Evolutionary conservation across 2,888 invertebrate genomes (phyloP).

Genomic region (Molanna angustata): DNA sequence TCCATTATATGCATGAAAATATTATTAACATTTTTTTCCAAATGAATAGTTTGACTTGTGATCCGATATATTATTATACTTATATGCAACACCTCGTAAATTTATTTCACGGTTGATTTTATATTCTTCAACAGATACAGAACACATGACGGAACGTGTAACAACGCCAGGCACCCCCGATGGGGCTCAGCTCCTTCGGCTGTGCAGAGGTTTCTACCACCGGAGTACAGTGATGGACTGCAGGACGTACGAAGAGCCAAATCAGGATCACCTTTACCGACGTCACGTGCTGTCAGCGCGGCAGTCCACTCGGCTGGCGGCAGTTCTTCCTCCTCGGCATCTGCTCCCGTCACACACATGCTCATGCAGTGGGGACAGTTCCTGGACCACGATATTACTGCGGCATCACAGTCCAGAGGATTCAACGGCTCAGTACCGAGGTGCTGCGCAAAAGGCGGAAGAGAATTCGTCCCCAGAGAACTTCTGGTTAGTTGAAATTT

Average conservation of each 20-base stretch:
- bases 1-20: too few species aligned
- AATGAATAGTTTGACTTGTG: too few species aligned
- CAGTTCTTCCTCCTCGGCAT: slow-evolving; percentile 50
- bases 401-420: slow-evolving; percentile 71
- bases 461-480: slow-evolving; percentile 58
- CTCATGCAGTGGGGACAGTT: slow-evolving; percentile 93
- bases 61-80: background rate
- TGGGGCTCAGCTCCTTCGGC: slow-evolving; percentile 83
- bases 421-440: slow-evolving; percentile 77
- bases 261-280: slow-evolving; percentile 64
- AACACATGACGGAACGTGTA: slow-evolving; percentile 86
- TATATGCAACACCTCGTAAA: too few species aligned
- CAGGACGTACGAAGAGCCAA: slow-evolving; percentile 56
- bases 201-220: slow-evolving; percentile 75
- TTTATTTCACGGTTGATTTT: too few species aligned
- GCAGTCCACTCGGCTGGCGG: slow-evolving; percentile 54
- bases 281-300: slow-evolving; percentile 72
- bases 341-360: slow-evolving; percentile 69
- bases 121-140: slow-evolving; percentile 60
- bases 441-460: slow-evolving; percentile 66
- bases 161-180: slow-evolving; percentile 72
- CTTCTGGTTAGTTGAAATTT: slow-evolving; percentile 52
- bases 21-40: too few species aligned
- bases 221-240: slow-evolving; percentile 77
- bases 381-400: slow-evolving; percentile 83